These are phyloP conservation scores for Aricia agestis DNA, from an alignment of 1,140 invertebrate species.

Conservation along the genomic window DNA sequence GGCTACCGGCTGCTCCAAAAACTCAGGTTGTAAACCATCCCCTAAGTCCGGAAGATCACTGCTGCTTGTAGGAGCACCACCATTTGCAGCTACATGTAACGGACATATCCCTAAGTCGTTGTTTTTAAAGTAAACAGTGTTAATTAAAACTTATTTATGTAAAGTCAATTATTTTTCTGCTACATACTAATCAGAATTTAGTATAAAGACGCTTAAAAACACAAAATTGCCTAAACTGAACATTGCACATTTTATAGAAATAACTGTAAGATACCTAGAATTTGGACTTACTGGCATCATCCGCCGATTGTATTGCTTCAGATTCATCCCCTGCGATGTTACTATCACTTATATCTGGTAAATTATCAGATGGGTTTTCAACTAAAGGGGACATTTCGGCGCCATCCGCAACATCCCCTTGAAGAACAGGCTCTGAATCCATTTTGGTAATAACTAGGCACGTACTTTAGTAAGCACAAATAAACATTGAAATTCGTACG, in stretches of 20 bases:
- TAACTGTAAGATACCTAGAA: not conserved
- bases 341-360: constrained; percentile 58
- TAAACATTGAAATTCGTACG: constrained; percentile 57
- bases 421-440: constrained; percentile 65
- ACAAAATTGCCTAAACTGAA: not conserved
- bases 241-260: not conserved
- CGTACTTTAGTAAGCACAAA: constrained; percentile 33
- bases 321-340: constrained; percentile 53
- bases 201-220: not conserved
- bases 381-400: constrained; percentile 66
- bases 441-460: constrained; percentile 42
- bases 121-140: not conserved
- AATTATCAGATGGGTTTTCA: constrained; percentile 58
- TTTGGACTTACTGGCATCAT: constrained; percentile 48
- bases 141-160: not conserved
- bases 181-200: not conserved
- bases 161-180: not conserved
- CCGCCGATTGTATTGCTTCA: constrained; percentile 44
- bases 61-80: constrained; percentile 62
- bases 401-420: constrained; percentile 66
- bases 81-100: constrained; percentile 52
- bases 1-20: constrained; percentile 41
- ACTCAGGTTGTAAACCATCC: constrained; percentile 33
- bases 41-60: constrained; percentile 59
- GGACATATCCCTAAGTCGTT: constrained; percentile 22